These are phyloP conservation scores for Coluber constrictor DNA, from an alignment of 2,797 vertebrate genomes.

Conservation along the genomic window DNA sequence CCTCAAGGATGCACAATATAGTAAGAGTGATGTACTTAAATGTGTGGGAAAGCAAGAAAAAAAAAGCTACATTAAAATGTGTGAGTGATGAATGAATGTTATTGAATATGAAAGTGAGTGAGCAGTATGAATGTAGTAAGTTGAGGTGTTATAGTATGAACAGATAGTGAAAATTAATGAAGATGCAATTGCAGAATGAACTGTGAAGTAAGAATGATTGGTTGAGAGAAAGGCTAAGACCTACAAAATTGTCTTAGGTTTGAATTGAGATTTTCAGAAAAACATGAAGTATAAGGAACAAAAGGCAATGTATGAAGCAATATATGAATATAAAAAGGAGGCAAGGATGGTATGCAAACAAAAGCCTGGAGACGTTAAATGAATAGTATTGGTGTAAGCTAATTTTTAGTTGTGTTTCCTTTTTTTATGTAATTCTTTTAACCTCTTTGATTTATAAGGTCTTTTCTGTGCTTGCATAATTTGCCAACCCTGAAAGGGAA, in stretches of 20 bases:
- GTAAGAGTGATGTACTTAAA: no score
- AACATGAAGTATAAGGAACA: background rate
- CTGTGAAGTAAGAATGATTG: background rate
- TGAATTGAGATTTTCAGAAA: background rate
- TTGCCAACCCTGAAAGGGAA: background rate
- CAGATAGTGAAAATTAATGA: background rate
- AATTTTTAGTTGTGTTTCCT: background rate
- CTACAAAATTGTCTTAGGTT: background rate
- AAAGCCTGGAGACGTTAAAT: background rate
- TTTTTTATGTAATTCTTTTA: background rate
- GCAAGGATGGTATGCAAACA: background rate
- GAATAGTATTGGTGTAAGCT: background rate
- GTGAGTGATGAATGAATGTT: background rate
- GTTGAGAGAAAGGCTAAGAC: background rate
- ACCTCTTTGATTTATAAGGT: background rate
- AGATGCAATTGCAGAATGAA: background rate
- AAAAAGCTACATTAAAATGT: background rate
- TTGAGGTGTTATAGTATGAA: background rate
- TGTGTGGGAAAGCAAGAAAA: background rate
- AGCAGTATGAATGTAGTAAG: background rate
- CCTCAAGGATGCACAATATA: background rate
- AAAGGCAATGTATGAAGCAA: background rate
- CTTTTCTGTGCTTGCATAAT: background rate
- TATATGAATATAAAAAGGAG: background rate
- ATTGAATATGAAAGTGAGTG: background rate